phyloP scores from a whole-genome alignment of 1,140 invertebrate genomes.

The Eurosta solidaginis region DNA sequence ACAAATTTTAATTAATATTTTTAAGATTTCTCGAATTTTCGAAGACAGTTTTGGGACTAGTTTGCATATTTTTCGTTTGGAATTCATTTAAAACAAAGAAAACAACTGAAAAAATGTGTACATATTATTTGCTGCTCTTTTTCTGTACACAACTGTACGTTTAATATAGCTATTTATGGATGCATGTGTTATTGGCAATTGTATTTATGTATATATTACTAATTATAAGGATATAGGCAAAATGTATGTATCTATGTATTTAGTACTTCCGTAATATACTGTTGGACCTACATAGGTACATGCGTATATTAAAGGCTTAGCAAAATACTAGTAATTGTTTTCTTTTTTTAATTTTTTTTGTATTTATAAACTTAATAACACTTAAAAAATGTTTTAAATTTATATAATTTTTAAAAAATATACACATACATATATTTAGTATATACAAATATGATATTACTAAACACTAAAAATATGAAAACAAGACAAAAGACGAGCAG shows the following conservation, averaged over 20 bases:
- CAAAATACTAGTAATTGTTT: background rate
- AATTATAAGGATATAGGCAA: too few relatives aligned
- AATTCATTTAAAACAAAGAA: too few relatives aligned
- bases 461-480: background rate
- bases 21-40: too few relatives aligned
- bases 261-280: background rate
- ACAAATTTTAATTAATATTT: too few relatives aligned
- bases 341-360: background rate
- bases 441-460: background rate
- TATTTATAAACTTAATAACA: background rate
- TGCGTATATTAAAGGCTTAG: background rate
- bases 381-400: too few relatives aligned
- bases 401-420: background rate
- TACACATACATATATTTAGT: background rate
- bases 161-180: background rate
- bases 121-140: background rate
- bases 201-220: background rate
- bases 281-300: background rate
- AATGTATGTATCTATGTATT: background rate
- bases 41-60: too few relatives aligned
- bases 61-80: too few relatives aligned
- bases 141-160: background rate
- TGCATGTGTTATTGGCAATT: background rate
- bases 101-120: background rate
- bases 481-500: background rate